Evolutionary conservation across 2,797 vertebrate species (phyloP).

Genomic region (Hafferia zeledoni): DNA sequence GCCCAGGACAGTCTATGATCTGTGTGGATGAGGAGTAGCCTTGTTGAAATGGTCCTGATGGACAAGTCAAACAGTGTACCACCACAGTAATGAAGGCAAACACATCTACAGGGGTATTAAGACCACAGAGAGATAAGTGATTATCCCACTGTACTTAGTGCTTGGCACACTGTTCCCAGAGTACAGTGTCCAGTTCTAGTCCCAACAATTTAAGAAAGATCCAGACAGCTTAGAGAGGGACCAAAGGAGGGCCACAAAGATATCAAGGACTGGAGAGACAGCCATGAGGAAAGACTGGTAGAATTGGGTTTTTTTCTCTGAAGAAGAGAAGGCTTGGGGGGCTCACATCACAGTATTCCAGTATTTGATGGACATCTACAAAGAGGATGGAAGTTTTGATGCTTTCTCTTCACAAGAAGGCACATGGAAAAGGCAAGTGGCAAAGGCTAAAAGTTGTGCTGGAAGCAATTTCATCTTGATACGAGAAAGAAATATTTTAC

Average conservation of each 20-base stretch:
- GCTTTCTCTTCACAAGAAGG: neutral
- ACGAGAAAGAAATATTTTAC: neutral
- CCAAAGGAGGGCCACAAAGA: neutral
- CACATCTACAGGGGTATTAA: neutral
- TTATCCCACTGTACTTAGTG: neutral
- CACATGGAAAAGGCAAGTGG: neutral
- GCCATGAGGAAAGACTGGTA: neutral
- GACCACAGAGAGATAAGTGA: neutral
- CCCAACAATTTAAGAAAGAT: neutral
- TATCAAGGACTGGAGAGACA: neutral
- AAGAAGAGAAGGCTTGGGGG: neutral
- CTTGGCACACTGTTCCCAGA: neutral
- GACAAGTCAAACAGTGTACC: neutral
- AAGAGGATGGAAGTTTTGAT: neutral
- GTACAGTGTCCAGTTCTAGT: neutral
- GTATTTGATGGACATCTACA: neutral
- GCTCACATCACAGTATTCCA: neutral
- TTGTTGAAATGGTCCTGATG: neutral
- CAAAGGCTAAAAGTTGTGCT: accelerated
- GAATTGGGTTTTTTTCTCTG: neutral
- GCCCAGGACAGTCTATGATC: accelerated
- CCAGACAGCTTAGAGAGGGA: neutral
- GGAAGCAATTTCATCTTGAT: neutral
- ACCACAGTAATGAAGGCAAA: neutral
- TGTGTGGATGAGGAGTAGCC: neutral